These are phyloP conservation scores for Agonopterix subpropinquella DNA, from an alignment of 2,888 invertebrate species.

Conservation along the genomic window DNA sequence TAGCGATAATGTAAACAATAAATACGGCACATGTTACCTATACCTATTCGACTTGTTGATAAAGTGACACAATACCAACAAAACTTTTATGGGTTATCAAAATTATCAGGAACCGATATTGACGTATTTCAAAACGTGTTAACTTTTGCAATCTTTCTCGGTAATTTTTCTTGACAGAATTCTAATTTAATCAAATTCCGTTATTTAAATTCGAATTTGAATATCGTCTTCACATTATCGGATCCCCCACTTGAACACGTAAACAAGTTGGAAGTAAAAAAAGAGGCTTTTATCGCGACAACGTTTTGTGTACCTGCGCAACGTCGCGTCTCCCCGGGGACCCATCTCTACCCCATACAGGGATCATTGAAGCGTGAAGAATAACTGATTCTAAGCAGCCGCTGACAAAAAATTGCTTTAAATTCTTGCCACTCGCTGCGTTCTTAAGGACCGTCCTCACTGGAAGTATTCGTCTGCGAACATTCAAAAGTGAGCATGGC, in stretches of 20 bases:
- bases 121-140: neutral
- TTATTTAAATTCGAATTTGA: neutral
- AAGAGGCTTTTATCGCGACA: constrained; percentile 35
- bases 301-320: constrained; percentile 49
- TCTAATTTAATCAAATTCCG: neutral
- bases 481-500: neutral
- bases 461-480: no score
- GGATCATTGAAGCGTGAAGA: constrained; percentile 55
- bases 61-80: constrained; percentile 1
- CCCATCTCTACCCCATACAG: constrained; percentile 38
- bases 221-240: neutral
- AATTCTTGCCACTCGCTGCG: constrained; percentile 33
- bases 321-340: constrained; percentile 46
- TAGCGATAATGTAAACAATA: constrained; percentile 18
- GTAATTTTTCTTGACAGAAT: neutral
- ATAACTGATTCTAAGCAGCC: constrained; percentile 58
- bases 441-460: constrained; percentile 13
- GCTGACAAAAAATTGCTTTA: constrained; percentile 46
- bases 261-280: constrained; percentile 29
- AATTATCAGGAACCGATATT: neutral
- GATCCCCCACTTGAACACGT: constrained; percentile 24
- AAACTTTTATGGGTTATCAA: neutral
- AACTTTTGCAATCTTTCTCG: neutral
- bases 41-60: constrained; percentile 8
- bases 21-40: constrained; percentile 13